Evolutionary conservation across 2,113 vertebrate genomes (phyloP).

Genomic region (Leptocoma aspasia): DNA sequence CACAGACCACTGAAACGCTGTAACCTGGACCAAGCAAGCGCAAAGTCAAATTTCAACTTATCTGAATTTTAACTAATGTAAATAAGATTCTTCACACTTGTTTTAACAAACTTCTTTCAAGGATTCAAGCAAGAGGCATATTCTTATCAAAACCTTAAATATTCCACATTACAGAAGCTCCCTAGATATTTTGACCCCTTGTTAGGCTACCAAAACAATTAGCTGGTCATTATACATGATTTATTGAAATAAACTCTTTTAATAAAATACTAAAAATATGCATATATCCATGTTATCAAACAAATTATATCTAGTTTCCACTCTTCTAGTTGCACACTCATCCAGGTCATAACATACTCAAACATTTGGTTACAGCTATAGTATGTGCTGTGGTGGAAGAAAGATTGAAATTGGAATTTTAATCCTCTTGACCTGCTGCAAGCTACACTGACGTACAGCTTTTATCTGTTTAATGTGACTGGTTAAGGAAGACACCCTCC

Average conservation of each 20-base stretch:
- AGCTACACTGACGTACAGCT: background rate
- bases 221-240: background rate
- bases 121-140: background rate
- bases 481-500: background rate
- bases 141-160: background rate
- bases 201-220: background rate
- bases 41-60: background rate
- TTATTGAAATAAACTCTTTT: background rate
- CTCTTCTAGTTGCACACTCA: background rate
- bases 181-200: background rate
- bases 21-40: background rate
- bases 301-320: background rate
- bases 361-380: background rate
- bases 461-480: background rate
- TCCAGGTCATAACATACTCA: background rate
- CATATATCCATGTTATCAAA: background rate
- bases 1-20: background rate
- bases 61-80: background rate
- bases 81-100: background rate
- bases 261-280: background rate
- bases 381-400: background rate
- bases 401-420: background rate
- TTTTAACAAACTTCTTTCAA: background rate
- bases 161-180: background rate
- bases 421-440: background rate